These are phyloP conservation scores for Biston betularia DNA, from an alignment of 2,888 invertebrate genomes.

Conservation along the genomic window DNA sequence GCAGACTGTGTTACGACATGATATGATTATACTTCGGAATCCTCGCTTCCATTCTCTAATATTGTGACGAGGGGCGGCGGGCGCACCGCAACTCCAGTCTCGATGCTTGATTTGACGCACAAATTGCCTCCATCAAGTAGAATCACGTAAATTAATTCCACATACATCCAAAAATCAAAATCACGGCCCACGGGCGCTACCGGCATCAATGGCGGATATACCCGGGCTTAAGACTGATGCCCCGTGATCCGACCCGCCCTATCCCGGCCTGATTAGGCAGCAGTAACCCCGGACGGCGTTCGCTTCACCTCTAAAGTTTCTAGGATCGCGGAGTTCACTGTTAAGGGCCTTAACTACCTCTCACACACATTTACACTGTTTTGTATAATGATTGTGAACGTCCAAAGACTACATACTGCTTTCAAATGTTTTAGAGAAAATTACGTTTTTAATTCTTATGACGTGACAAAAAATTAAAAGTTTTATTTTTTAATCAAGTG, in stretches of 20 bases:
- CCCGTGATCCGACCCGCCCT: slow-evolving; percentile 51
- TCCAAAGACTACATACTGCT: too few relatives aligned
- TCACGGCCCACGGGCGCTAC: slow-evolving; percentile 24
- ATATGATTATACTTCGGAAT: slow-evolving; percentile 40
- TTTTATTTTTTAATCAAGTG: too few relatives aligned
- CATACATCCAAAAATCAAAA: slow-evolving; percentile 43
- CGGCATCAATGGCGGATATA: slow-evolving; percentile 34
- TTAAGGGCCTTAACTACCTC: slow-evolving; percentile 53
- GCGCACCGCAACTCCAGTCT: slow-evolving; percentile 36
- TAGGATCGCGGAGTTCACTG: slow-evolving; percentile 48
- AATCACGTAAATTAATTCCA: slow-evolving; percentile 45
- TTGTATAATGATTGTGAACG: too few relatives aligned
- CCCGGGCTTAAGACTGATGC: slow-evolving; percentile 44
- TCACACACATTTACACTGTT: too few relatives aligned
- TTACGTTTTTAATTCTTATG: too few relatives aligned
- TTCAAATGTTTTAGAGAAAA: too few relatives aligned
- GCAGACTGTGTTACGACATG: slow-evolving; percentile 32
- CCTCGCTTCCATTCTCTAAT: slow-evolving; percentile 32
- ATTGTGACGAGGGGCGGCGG: slow-evolving; percentile 29
- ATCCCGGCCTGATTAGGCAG: slow-evolving; percentile 56
- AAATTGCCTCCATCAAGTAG: slow-evolving; percentile 42
- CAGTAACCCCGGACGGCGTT: slow-evolving; percentile 37
- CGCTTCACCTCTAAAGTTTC: slow-evolving; percentile 47
- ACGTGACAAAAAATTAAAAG: too few relatives aligned
- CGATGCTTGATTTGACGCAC: slow-evolving; percentile 37